phyloP scores from a whole-genome alignment of 2,888 invertebrate species.

The Odontocolon sp. region DNA sequence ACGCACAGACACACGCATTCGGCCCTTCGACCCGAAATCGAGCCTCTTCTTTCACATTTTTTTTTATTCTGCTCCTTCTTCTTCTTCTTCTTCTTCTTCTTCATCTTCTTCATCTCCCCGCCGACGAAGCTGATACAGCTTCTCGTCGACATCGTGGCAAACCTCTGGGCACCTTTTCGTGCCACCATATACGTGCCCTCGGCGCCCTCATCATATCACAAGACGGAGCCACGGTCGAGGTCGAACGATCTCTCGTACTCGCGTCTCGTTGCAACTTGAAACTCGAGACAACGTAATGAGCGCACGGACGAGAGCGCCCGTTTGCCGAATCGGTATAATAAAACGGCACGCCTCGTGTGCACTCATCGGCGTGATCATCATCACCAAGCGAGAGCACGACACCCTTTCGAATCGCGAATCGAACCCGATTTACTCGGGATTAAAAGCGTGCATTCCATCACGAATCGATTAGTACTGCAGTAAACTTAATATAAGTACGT shows the following conservation, averaged over 20 bases:
- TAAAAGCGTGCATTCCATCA: constrained; percentile 40
- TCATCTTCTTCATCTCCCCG: constrained; percentile 32
- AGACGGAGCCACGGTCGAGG: constrained; percentile 57
- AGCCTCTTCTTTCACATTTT: constrained; percentile 22
- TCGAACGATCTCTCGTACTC: constrained; percentile 31
- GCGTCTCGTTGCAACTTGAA: constrained; percentile 66
- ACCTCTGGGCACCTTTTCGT: constrained; percentile 34
- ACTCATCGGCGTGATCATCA: constrained; percentile 29
- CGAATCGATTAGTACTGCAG: constrained; percentile 33
- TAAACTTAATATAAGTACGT: not conserved
- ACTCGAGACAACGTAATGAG: constrained; percentile 74
- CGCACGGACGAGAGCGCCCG: constrained; percentile 52
- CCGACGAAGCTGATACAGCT: constrained; percentile 35
- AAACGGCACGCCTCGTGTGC: constrained; percentile 33
- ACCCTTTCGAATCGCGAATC: constrained; percentile 27
- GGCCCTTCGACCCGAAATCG: constrained; percentile 61
- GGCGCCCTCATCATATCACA: constrained; percentile 68
- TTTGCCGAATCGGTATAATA: constrained; percentile 61
- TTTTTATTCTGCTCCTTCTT: constrained; percentile 12
- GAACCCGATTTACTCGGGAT: constrained; percentile 19
- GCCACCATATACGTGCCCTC: constrained; percentile 58
- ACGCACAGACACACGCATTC: constrained; percentile 61
- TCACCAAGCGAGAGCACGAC: constrained; percentile 6
- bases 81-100: constrained; percentile 27
- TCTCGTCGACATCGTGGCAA: constrained; percentile 14